phyloP scores from a whole-genome alignment of 2,113 vertebrate genomes.

The Natator depressus region DNA sequence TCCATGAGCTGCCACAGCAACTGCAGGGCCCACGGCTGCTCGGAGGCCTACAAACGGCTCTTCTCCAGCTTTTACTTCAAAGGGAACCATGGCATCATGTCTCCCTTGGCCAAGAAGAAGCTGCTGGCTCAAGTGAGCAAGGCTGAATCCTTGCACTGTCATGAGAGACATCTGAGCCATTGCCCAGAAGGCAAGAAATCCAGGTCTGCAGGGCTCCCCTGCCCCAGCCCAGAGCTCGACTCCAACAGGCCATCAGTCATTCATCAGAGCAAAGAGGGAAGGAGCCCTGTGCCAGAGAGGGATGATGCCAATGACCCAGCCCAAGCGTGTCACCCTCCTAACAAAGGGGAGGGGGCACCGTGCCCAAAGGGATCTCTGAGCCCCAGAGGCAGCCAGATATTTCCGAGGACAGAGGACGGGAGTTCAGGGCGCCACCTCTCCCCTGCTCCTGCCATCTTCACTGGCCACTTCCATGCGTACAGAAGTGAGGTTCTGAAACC shows the following conservation, averaged over 20 bases:
- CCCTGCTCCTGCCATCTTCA: background rate
- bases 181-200: background rate
- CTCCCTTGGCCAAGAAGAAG: conserved; percentile 95
- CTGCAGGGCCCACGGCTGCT: conserved; percentile 53
- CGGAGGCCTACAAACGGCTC: conserved; percentile 75
- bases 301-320: background rate
- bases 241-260: accelerated
- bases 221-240: background rate
- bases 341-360: background rate
- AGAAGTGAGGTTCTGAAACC: conserved; percentile 56
- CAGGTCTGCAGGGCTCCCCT: accelerated
- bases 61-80: conserved; percentile 75
- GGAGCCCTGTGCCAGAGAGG: background rate
- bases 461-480: conserved; percentile 67
- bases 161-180: conserved; percentile 53
- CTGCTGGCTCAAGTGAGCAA: conserved; percentile 90
- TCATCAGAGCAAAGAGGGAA: background rate
- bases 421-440: background rate
- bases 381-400: background rate
- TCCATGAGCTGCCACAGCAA: background rate
- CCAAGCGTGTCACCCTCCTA: background rate
- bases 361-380: accelerated
- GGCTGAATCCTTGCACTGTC: conserved; percentile 67
- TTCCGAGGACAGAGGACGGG: accelerated
- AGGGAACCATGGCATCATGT: conserved; percentile 86